Evolutionary conservation across 2,888 invertebrate species (phyloP), one percentile per base, ranked within the genome.

Genomic region (Rugalucina vietnamica): DNA sequence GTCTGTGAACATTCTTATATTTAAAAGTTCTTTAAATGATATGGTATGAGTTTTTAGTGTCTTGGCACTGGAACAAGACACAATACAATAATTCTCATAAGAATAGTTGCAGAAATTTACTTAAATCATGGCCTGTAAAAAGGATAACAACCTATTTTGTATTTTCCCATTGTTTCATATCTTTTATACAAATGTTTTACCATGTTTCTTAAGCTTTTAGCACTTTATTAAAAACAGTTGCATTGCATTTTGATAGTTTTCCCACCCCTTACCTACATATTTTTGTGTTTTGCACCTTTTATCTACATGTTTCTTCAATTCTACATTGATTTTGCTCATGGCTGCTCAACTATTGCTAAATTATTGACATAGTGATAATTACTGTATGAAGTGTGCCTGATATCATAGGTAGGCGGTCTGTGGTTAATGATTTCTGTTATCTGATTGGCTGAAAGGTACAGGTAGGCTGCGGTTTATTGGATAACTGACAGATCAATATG

Each of bases 311-410:
- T 79, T 65, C 65, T 29, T 50, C 69, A 57, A 49, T 49, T 27
- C 12, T 36, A 21, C 27, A 34, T 34, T 24, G 65, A 79, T 69
- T 77, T 79, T 75, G 57, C 39, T 72, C 78, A 73, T 73, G 39
- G 43, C 65, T 76, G 60, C 82, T 86, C 84, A 81, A 79, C 79
- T 86, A 82, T 84, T 76, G 77, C 86, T 84, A 82, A 86, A 84
- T 75, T 81, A 77, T 82, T 86, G 79, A 86, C 86, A 60, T 32
- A 60, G 39, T 50, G 50, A 36, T 81, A 81, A 84, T 84, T 76
- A 76, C 72, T 39, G 24, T 60, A 36, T 27, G 60, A 65, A 60
- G 87, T 87, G 87, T 87, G 87, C 87, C 87, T 69, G 77, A 81
- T 84, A 79, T 76, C 54, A 71, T 69, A 72, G 79, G 79, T 79